phyloP scores from a whole-genome alignment of 1,140 invertebrate species.

The Manduca sexta region DNA sequence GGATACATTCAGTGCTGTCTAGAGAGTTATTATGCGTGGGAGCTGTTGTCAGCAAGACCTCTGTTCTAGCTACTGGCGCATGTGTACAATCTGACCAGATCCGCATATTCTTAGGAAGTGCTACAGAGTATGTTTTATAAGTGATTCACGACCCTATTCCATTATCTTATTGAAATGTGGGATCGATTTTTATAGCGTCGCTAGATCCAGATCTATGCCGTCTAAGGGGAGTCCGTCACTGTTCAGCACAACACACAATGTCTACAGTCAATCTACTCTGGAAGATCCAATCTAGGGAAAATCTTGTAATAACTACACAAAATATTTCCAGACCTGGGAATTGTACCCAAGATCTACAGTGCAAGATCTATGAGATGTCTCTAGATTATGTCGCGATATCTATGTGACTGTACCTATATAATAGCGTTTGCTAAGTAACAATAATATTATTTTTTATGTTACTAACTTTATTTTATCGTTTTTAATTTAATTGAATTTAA shows the following conservation, averaged over 20 bases:
- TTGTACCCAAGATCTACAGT: no score
- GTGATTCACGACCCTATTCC: not conserved
- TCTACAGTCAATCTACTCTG: not conserved
- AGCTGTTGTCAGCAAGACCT: slow-evolving; percentile 36
- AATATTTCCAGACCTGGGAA: no score
- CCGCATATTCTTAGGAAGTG: slow-evolving; percentile 37
- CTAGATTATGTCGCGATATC: no score
- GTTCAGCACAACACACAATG: not conserved
- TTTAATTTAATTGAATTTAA: no score
- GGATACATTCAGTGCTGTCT: slow-evolving; percentile 43
- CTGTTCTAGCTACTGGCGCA: slow-evolving; percentile 41
- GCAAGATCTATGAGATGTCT: no score
- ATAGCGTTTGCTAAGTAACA: no score
- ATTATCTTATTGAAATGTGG: not conserved
- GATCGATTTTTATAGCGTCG: not conserved
- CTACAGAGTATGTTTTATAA: slow-evolving; percentile 35
- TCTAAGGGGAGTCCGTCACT: not conserved
- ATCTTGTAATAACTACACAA: no score
- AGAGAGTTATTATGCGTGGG: slow-evolving; percentile 51
- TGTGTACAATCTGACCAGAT: slow-evolving; percentile 45
- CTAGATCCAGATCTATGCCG: not conserved
- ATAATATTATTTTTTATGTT: no score
- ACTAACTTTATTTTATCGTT: no score
- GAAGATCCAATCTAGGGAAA: no score
- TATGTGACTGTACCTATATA: no score